Conservation (phyloP, 2,113 vertebrate genomes). For the Crotalus viridis region DNA sequence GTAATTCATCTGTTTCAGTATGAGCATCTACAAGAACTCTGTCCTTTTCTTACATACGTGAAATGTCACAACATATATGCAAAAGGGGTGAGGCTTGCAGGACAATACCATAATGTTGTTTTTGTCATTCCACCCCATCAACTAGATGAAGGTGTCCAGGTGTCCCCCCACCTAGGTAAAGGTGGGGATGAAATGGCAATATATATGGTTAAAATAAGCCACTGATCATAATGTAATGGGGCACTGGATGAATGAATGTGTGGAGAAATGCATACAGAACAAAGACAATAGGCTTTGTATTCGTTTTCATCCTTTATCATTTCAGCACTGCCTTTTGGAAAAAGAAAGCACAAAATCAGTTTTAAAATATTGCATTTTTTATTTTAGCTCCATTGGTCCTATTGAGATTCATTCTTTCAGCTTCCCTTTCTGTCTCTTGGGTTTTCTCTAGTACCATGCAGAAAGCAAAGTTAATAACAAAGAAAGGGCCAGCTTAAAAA, state of each 20-base stretch:
- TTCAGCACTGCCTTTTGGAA: neutral
- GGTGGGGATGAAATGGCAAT: neutral
- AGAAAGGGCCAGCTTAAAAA: constrained; percentile 64
- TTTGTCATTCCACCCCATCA: neutral
- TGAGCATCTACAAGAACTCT: neutral
- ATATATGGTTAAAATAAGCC: neutral
- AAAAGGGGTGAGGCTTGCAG: neutral
- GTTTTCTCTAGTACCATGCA: constrained; percentile 66
- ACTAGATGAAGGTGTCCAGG: neutral
- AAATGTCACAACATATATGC: neutral
- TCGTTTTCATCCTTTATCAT: neutral
- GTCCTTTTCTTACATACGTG: neutral
- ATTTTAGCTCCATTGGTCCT: constrained; percentile 61
- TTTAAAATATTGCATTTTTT: constrained; percentile 44
- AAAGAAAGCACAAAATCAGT: neutral
- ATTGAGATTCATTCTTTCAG: constrained; percentile 51
- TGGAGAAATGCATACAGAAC: neutral
- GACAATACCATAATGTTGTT: neutral
- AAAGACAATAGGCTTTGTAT: neutral
- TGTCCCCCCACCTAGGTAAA: neutral
- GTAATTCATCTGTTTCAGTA: neutral
- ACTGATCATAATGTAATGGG: neutral
- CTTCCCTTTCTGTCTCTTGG: constrained; percentile 53
- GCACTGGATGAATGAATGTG: neutral
- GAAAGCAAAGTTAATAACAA: constrained; percentile 72